A percentile compares a stretch with the other conserved stretches of the same genome.
Evolutionary conservation across 2,888 invertebrate genomes (phyloP).

Genomic region (Aleiodes alternator): DNA sequence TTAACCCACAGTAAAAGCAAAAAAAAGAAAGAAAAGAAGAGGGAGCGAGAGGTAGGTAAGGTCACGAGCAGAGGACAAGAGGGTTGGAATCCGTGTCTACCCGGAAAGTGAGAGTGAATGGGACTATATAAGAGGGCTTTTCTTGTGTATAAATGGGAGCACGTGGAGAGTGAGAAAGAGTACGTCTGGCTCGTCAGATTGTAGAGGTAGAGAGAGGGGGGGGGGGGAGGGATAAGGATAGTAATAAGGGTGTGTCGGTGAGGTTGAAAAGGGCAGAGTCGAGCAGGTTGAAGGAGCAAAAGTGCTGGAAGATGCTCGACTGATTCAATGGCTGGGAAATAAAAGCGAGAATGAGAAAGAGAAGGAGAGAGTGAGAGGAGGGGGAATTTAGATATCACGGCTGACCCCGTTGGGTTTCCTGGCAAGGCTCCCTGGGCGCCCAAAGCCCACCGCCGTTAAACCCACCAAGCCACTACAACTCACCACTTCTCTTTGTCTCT

Average conservation of each 20-base stretch:
- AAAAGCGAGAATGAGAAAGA: constrained; percentile 41
- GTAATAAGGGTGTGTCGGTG: constrained; percentile 20
- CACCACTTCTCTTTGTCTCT: constrained; percentile 45
- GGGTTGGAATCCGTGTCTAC: too few species aligned
- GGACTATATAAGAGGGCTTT: not conserved
- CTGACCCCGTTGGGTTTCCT: constrained; percentile 56
- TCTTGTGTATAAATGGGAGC: too few species aligned
- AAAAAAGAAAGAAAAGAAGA: constrained; percentile 28
- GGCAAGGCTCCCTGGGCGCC: constrained; percentile 55
- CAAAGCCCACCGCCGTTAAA: constrained; percentile 59
- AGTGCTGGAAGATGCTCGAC: constrained; percentile 3
- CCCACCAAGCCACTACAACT: constrained; percentile 45
- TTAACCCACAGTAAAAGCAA: constrained; percentile 11
- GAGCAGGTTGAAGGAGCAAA: not conserved
- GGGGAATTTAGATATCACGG: constrained; percentile 60
- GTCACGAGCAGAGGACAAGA: too few species aligned
- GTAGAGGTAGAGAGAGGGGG: not conserved
- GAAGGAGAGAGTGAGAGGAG: constrained; percentile 49
- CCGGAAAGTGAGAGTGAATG: constrained; percentile 45
- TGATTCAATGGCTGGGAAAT: constrained; percentile 20
- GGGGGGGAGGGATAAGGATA: constrained; percentile 21
- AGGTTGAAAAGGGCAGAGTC: not conserved
- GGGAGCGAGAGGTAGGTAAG: constrained; percentile 12
- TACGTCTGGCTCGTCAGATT: constrained; percentile 12
- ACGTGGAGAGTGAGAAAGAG: not conserved